These are phyloP conservation scores for Drosophila rubida DNA, from an alignment of 2,888 invertebrate species.

Conservation along the genomic window DNA sequence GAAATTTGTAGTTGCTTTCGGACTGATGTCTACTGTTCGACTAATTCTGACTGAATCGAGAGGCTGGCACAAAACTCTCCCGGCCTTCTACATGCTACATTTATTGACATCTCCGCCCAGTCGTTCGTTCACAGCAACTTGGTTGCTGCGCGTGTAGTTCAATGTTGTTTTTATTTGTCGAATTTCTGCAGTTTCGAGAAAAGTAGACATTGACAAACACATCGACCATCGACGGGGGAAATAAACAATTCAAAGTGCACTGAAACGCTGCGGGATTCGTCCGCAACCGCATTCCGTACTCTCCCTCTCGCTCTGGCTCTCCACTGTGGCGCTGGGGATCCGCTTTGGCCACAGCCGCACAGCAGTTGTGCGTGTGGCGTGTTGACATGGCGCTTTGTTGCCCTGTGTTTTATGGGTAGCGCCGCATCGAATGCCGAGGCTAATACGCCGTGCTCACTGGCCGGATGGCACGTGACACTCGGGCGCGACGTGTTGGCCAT, in stretches of 20 bases:
- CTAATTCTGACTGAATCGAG: not conserved
- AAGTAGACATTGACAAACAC: no score
- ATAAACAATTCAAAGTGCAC: no score
- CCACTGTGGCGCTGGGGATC: not conserved
- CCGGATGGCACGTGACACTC: constrained; percentile 15
- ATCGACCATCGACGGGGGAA: no score
- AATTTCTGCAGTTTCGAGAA: no score
- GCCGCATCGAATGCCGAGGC: constrained; percentile 2
- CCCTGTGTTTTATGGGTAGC: not conserved
- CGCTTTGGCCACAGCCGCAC: not conserved
- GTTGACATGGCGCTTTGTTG: not conserved
- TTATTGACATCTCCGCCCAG: no score
- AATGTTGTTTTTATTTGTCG: no score
- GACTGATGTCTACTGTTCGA: not conserved
- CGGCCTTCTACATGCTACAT: not conserved
- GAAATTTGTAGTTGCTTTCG: not conserved
- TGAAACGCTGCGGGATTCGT: not conserved
- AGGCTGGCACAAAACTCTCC: not conserved
- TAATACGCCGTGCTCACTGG: constrained; percentile 13
- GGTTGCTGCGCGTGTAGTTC: no score
- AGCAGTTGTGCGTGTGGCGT: not conserved
- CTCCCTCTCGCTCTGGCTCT: not conserved
- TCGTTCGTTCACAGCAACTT: no score
- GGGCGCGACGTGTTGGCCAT: not conserved
- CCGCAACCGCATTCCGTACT: constrained; percentile 5